phyloP scores from a whole-genome alignment of 2,113 vertebrate species.

The Phalacrocorax carbo region DNA sequence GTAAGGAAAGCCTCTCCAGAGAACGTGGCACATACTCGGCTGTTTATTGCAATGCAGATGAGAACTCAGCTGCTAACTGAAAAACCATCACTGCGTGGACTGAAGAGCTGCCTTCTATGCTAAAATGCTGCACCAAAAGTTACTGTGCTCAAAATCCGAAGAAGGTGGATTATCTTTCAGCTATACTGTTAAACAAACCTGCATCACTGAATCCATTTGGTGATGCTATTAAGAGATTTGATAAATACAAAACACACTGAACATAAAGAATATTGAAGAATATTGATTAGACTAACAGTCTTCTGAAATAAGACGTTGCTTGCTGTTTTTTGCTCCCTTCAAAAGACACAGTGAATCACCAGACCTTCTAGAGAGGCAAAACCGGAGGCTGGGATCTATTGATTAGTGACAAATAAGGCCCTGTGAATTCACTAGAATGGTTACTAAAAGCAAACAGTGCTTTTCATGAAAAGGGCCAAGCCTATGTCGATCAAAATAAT shows the following conservation, averaged over 20 bases:
- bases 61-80: not conserved
- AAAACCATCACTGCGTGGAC: not conserved
- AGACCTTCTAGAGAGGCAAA: not conserved
- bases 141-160: not conserved
- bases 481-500: not conserved
- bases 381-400: not conserved
- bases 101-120: rapidly evolving
- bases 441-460: not conserved
- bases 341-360: not conserved
- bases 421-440: not conserved
- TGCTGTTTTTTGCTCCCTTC: not conserved
- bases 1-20: not conserved
- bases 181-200: not conserved
- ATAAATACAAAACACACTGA: not conserved
- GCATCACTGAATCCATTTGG: not conserved
- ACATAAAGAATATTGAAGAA: not conserved
- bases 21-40: not conserved
- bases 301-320: not conserved
- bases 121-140: rapidly evolving
- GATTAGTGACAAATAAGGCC: not conserved
- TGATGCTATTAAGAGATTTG: not conserved
- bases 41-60: not conserved
- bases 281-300: not conserved
- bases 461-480: not conserved
- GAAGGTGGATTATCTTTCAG: not conserved